Conservation (phyloP, 1,140 invertebrate genomes). For the Drosophila mayri region DNA sequence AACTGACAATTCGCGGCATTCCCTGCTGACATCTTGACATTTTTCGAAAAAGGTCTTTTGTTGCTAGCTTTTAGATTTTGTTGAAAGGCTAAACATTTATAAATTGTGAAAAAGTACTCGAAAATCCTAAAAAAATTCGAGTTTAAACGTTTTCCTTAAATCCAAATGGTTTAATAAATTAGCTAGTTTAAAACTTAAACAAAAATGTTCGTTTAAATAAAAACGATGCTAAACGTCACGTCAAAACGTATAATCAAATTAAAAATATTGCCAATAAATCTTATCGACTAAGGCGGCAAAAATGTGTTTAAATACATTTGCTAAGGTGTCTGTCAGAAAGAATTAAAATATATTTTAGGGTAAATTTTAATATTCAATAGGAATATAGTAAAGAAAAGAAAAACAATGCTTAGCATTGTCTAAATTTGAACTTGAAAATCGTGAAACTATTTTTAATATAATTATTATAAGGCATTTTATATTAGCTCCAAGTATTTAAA, state of each 20-base stretch:
- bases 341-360: slow-evolving; percentile 2
- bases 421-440: not conserved
- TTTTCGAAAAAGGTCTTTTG: slow-evolving; percentile 16
- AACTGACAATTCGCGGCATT: slow-evolving; percentile 58
- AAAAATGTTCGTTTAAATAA: not conserved
- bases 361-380: not conserved
- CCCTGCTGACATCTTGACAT: slow-evolving; percentile 12
- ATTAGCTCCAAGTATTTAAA: not conserved
- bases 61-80: not conserved
- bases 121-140: slow-evolving; percentile 4
- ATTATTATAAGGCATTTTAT: not conserved
- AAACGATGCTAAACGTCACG: slow-evolving; percentile 18
- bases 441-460: not conserved
- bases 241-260: slow-evolving; percentile 29
- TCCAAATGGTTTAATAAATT: slow-evolving; percentile 2
- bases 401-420: not conserved
- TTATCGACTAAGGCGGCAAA: not conserved
- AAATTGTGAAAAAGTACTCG: not conserved
- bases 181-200: slow-evolving; percentile 4
- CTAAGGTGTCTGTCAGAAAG: slow-evolving; percentile 1
- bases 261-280: slow-evolving; percentile 34
- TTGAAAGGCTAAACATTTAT: not conserved
- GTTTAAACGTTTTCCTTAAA: not conserved
- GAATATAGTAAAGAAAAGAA: not conserved
- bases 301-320: slow-evolving; percentile 20